Conservation (phyloP, 2,888 invertebrate genomes). For the Drosophila maculinotata region DNA sequence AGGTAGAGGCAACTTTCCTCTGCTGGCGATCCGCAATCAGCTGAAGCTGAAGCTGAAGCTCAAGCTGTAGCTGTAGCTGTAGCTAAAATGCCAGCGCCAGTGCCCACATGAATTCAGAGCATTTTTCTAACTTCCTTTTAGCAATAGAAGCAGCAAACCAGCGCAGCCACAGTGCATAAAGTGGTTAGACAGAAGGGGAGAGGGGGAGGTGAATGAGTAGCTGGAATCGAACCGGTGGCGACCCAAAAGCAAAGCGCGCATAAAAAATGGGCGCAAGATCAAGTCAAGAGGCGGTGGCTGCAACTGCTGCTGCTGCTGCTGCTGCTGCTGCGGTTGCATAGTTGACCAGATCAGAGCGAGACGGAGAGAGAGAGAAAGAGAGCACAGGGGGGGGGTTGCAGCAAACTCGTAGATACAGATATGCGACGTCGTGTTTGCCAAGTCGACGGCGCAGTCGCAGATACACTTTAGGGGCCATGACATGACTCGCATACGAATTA, state of each 20-base stretch:
- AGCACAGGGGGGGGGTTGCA: conserved; percentile 16
- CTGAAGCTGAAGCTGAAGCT: conserved; percentile 50
- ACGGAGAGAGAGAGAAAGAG: conserved; percentile 1
- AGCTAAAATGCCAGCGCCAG: conserved; percentile 55
- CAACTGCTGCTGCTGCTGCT: conserved; percentile 53
- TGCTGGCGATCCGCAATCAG: conserved; percentile 52
- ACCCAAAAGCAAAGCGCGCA: conserved; percentile 60
- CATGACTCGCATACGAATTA: conserved; percentile 83
- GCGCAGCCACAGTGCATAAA: conserved; percentile 25
- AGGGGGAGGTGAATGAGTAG: conserved; percentile 8
- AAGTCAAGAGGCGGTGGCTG: conserved; percentile 49
- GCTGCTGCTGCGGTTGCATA: conserved; percentile 60
- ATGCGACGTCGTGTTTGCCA: conserved; percentile 63
- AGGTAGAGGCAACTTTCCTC: conserved; percentile 24
- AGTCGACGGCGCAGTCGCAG: conserved; percentile 71
- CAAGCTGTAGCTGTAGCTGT: conserved; percentile 38
- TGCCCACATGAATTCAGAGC: conserved; percentile 74
- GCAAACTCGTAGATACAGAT: conserved; percentile 71
- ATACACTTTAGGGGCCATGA: conserved; percentile 82
- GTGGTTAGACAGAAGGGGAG: conserved; percentile 33
- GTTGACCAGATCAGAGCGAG: conserved; percentile 65
- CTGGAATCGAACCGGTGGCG: conserved; percentile 59
- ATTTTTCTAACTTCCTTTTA: conserved; percentile 77
- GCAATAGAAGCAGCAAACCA: conserved; percentile 69
- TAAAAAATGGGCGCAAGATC: conserved; percentile 70